Percentiles rank a stretch among this genome's conserved stretches.
Conservation (phyloP, 2,797 vertebrate species). For the Thamnophis elegans region DNA sequence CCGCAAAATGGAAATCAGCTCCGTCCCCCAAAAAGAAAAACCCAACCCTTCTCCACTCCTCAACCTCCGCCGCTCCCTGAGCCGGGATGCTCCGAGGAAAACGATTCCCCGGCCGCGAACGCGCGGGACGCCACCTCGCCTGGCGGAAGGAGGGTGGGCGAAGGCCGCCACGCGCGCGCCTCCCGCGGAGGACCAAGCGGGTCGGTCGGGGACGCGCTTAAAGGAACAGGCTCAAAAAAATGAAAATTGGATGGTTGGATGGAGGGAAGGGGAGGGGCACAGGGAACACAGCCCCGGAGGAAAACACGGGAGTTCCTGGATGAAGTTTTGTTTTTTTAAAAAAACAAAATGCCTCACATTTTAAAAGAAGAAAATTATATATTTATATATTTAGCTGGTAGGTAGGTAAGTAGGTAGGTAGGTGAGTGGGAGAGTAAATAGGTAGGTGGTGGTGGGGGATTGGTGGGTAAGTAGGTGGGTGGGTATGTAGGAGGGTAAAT, state of each 20-base stretch:
- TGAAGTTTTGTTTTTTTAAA: background rate
- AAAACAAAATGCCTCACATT: background rate
- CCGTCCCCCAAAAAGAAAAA: no score
- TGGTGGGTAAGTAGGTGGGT: no score
- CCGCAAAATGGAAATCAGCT: background rate
- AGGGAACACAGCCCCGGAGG: background rate
- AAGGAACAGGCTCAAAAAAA: background rate
- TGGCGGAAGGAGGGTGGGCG: background rate
- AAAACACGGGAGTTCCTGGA: background rate
- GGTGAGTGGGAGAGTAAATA: no score
- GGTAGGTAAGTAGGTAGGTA: no score
- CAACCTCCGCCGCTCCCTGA: background rate
- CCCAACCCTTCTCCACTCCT: background rate
- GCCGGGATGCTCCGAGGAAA: background rate
- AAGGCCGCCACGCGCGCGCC: background rate
- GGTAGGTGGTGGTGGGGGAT: no score
- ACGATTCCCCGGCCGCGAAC: background rate
- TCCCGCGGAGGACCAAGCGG: background rate
- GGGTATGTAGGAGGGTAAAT: no score
- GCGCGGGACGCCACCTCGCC: background rate
- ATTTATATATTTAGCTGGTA: no score
- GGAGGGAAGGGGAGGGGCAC: fast-evolving
- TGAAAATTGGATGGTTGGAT: background rate
- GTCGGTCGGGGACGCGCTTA: background rate
- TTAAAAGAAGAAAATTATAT: background rate